Percentiles rank a stretch among this genome's conserved stretches.
phyloP scores from a whole-genome alignment of 2,888 invertebrate genomes.

The Hoplodrina blanda region DNA sequence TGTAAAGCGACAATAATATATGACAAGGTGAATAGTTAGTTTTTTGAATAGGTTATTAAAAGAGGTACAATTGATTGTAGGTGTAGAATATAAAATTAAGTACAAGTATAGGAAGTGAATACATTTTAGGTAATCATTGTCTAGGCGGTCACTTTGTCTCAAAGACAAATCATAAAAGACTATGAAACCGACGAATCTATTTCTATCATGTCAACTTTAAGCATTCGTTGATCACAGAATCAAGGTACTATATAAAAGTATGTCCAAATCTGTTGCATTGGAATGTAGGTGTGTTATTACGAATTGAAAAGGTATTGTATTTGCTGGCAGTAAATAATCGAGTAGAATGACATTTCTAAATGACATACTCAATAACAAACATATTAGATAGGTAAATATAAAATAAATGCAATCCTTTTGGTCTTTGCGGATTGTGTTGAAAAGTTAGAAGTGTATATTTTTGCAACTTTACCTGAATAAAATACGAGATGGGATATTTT shows the following conservation, averaged over 20 bases:
- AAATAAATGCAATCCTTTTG: conserved; percentile 4
- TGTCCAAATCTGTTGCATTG: background rate
- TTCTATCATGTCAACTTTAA: background rate
- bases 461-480: background rate
- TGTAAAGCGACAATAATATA: conserved; percentile 16
- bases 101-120: conserved; percentile 27
- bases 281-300: background rate
- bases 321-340: conserved; percentile 8
- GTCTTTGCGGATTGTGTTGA: background rate
- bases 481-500: background rate
- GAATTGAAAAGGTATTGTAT: conserved; percentile 12
- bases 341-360: background rate
- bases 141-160: background rate
- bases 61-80: conserved; percentile 46
- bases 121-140: conserved; percentile 1
- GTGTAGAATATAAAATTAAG: conserved; percentile 10
- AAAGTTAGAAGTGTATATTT: background rate
- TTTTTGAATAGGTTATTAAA: conserved; percentile 12
- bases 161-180: conserved; percentile 9
- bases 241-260: background rate
- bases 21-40: conserved; percentile 24
- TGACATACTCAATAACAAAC: background rate
- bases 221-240: background rate
- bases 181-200: conserved; percentile 1
- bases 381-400: background rate